These are phyloP conservation scores for Semaprochilodus insignis DNA, from an alignment of 2,797 vertebrate genomes.

Conservation along the genomic window DNA sequence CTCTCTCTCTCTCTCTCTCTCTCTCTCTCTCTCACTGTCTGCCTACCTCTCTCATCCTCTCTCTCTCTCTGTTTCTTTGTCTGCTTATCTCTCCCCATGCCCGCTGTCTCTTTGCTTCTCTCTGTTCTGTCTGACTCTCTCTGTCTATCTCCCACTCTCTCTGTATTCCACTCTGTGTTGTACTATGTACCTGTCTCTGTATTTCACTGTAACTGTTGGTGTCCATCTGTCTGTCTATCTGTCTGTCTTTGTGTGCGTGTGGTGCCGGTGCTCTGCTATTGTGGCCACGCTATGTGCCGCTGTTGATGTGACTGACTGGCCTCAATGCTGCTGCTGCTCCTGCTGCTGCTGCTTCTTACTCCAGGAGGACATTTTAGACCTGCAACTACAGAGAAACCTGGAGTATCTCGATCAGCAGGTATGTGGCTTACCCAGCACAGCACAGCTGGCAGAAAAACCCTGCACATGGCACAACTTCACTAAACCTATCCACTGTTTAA, in stretches of 20 bases:
- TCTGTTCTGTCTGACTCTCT: conserved; percentile 10
- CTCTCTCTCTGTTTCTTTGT: not conserved
- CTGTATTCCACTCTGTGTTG: not conserved
- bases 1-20: not conserved
- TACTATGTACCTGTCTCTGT: not conserved
- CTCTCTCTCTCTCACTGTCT: not conserved
- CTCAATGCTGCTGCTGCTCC: conserved; percentile 73
- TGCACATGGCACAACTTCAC: conserved; percentile 10
- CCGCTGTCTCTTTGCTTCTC: not conserved
- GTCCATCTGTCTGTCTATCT: conserved; percentile 12
- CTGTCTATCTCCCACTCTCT: conserved; percentile 13
- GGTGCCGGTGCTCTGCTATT: conserved; percentile 28
- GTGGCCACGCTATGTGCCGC: conserved; percentile 45
- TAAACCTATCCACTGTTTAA: not conserved
- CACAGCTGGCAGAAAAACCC: not conserved
- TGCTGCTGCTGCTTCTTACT: conserved; percentile 71
- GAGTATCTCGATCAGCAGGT: conserved; percentile 99
- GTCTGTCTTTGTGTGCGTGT: conserved; percentile 19
- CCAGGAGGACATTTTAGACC: conserved; percentile 98
- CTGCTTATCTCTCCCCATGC: not conserved
- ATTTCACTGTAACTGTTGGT: not conserved
- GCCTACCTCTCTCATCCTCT: not conserved
- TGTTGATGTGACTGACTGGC: conserved; percentile 56
- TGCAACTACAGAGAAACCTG: conserved; percentile 98
- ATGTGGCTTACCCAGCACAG: conserved; percentile 76